Evolutionary conservation across 1,140 invertebrate species (phyloP).

Genomic region (Drosophila prosaltans): DNA sequence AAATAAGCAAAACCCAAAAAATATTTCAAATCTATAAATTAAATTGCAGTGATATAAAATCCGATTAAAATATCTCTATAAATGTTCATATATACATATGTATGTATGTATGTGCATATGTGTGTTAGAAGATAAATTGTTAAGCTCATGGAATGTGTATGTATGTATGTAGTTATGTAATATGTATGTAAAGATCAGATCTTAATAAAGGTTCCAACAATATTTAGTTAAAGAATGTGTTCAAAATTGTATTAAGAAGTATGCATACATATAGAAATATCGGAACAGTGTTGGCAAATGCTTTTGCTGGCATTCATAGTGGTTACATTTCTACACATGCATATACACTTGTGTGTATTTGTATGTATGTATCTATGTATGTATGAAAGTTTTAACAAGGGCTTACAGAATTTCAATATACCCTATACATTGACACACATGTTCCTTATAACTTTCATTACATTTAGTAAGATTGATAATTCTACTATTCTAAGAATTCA

Average conservation of each 20-base stretch:
- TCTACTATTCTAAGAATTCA: background rate
- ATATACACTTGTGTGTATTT: background rate
- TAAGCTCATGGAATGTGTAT: constrained; percentile 8
- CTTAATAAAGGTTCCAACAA: constrained; percentile 40
- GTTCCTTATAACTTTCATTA: background rate
- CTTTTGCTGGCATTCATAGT: background rate
- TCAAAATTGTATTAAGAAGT: background rate
- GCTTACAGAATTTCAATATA: background rate
- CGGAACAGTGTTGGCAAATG: background rate
- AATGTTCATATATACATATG: constrained; percentile 4
- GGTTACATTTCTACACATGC: background rate
- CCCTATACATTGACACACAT: background rate
- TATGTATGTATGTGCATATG: background rate
- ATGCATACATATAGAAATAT: background rate
- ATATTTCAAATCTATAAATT: background rate
- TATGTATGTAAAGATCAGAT: constrained; percentile 31
- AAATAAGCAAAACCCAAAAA: background rate
- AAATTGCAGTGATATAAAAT: constrained; percentile 6
- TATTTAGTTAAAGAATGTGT: constrained; percentile 18
- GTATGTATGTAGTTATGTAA: constrained; percentile 3
- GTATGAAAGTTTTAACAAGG: background rate
- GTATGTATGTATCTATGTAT: background rate
- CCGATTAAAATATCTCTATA: background rate
- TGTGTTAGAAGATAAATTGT: constrained; percentile 3
- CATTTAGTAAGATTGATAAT: background rate